Conservation (phyloP, 2,113 vertebrate genomes). For the Azemiops feae region DNA sequence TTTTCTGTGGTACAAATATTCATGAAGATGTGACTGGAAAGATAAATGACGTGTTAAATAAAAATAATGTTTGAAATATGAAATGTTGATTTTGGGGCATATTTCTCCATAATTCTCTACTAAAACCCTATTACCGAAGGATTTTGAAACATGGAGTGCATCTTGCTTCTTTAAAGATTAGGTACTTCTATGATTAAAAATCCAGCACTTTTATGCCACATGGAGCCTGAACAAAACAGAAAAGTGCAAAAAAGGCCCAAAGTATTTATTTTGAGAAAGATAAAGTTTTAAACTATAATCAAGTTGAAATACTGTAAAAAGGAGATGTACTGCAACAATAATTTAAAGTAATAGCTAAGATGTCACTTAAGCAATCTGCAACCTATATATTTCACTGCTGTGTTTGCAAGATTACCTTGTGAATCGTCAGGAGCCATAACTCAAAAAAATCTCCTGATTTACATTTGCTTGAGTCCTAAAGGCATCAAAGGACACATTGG, state of each 20-base stretch:
- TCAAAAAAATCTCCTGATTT: constrained; percentile 74
- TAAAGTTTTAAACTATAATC: constrained; percentile 72
- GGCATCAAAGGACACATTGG: constrained; percentile 64
- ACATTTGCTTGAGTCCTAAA: constrained; percentile 68
- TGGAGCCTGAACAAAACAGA: constrained; percentile 48
- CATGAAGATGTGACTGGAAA: not conserved
- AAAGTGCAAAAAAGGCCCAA: constrained; percentile 52
- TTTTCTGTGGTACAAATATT: not conserved
- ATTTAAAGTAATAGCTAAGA: constrained; percentile 73
- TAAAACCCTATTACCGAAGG: constrained; percentile 33
- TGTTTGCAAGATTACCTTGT: constrained; percentile 75
- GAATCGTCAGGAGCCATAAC: constrained; percentile 69
- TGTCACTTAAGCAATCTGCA: constrained; percentile 77
- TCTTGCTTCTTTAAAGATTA: constrained; percentile 11
- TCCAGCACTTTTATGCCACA: constrained; percentile 30
- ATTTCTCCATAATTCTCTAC: constrained; percentile 43
- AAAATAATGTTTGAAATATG: constrained; percentile 39
- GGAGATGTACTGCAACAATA: constrained; percentile 69
- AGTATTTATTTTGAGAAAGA: constrained; percentile 68
- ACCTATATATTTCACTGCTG: constrained; percentile 71
- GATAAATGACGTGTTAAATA: constrained; percentile 4
- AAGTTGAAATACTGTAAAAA: constrained; percentile 70
- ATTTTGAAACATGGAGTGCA: constrained; percentile 35
- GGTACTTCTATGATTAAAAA: constrained; percentile 45
- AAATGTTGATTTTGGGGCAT: constrained; percentile 51